Percentiles rank a stretch among this genome's conserved stretches.
Evolutionary conservation across 2,113 vertebrate genomes (phyloP).

Genomic region (Coryphaenoides rupestris): DNA sequence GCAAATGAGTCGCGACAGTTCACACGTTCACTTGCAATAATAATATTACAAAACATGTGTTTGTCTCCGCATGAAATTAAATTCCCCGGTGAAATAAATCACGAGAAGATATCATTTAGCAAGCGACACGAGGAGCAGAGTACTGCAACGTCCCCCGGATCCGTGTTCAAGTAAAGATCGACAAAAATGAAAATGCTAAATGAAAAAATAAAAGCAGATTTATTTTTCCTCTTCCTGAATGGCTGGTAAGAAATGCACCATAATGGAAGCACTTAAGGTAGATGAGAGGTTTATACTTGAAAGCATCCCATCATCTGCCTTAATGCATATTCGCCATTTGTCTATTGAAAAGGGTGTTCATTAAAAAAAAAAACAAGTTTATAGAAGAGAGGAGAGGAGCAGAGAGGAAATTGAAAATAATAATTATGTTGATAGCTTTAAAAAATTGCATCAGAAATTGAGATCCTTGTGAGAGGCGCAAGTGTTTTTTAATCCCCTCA

Average conservation of each 20-base stretch:
- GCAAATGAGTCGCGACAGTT: too few relatives aligned
- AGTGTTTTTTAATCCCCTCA: conserved; percentile 62
- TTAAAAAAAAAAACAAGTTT: conserved; percentile 68
- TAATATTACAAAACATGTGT: too few relatives aligned
- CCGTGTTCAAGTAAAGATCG: too few relatives aligned
- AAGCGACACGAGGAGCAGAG: too few relatives aligned
- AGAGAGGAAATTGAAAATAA: conserved; percentile 61
- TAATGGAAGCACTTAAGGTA: conserved; percentile 70
- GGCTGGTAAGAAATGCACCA: conserved; percentile 59
- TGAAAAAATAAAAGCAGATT: conserved; percentile 16
- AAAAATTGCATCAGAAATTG: conserved; percentile 68
- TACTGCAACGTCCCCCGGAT: conserved; percentile 32
- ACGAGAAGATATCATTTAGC: too few relatives aligned
- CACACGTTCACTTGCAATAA: too few relatives aligned
- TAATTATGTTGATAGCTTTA: conserved; percentile 70
- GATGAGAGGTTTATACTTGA: conserved; percentile 68
- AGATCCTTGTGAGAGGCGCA: conserved; percentile 64
- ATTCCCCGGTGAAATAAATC: too few relatives aligned
- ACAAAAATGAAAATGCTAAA: conserved; percentile 6
- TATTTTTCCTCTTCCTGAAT: conserved; percentile 13
- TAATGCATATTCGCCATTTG: conserved; percentile 71
- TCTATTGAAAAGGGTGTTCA: conserved; percentile 69
- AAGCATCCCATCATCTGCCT: conserved; percentile 66
- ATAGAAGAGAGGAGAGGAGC: background rate
- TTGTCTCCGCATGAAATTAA: too few relatives aligned